Evolutionary conservation across 92 coral and sea anemone genomes (phyloP).

Genomic region (Umimayanthus kanabou): DNA sequence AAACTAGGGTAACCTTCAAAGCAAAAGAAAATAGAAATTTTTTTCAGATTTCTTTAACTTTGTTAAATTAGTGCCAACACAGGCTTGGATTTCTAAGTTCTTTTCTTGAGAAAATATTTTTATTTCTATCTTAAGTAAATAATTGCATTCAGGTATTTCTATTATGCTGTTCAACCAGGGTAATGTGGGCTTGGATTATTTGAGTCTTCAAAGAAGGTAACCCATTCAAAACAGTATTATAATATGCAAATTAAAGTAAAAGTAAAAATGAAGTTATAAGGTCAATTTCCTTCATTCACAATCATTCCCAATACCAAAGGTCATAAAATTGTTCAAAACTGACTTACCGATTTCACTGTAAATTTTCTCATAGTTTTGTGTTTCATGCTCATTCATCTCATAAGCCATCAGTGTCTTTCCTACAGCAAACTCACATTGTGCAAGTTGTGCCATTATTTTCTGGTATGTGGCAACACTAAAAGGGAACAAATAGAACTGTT

Average conservation of each 20-base stretch:
- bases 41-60: too few relatives aligned
- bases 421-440: slow-evolving; percentile 93
- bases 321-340: not conserved
- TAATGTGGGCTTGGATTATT: too few relatives aligned
- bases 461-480: slow-evolving; percentile 83
- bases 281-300: not conserved
- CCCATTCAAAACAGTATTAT: too few relatives aligned
- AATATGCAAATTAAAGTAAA: too few relatives aligned
- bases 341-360: slow-evolving; percentile 91
- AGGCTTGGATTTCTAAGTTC: too few relatives aligned
- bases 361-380: slow-evolving; percentile 83
- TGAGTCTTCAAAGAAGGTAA: too few relatives aligned
- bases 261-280: not conserved
- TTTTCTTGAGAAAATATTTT: too few relatives aligned
- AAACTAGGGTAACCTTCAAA: too few relatives aligned
- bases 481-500: not conserved
- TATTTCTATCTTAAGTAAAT: not conserved
- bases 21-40: too few relatives aligned
- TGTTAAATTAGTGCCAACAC: too few relatives aligned
- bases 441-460: slow-evolving; percentile 84
- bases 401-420: slow-evolving; percentile 84
- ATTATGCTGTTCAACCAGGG: too few relatives aligned
- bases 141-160: not conserved
- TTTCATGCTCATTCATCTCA: slow-evolving; percentile 95
- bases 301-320: too few relatives aligned